A percentile compares a stretch with the other conserved stretches of the same genome.
phyloP scores from a whole-genome alignment of 2,888 invertebrate genomes.

The Celastrina argiolus region DNA sequence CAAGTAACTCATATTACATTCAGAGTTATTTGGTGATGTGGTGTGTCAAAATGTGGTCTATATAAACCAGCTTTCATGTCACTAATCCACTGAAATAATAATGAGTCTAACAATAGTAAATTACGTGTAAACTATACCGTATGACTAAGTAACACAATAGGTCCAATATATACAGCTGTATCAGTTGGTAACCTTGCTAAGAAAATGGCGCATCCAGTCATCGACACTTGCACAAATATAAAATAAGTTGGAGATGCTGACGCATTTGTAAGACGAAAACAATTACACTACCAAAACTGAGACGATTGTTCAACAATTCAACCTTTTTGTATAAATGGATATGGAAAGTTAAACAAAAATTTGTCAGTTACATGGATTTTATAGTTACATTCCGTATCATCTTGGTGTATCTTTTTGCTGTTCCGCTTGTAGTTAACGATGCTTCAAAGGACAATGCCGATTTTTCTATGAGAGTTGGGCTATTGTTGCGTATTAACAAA shows the following conservation, averaged over 20 bases:
- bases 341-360: too few relatives aligned
- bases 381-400: neutral
- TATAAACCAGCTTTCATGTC: neutral
- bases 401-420: neutral
- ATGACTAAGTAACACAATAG: slow-evolving; percentile 4
- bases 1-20: neutral
- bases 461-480: too few relatives aligned
- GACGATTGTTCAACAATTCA: neutral
- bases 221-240: slow-evolving; percentile 26
- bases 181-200: slow-evolving; percentile 12
- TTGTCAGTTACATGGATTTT: neutral
- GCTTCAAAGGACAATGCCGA: too few relatives aligned
- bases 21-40: too few relatives aligned
- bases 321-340: neutral
- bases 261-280: slow-evolving; percentile 6
- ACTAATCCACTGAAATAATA: neutral
- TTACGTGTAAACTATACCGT: neutral
- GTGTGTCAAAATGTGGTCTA: neutral
- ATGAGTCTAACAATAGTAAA: neutral
- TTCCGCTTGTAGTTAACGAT: too few relatives aligned
- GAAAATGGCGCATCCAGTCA: slow-evolving; percentile 24
- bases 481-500: too few relatives aligned
- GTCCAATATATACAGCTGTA: slow-evolving; percentile 11
- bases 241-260: neutral
- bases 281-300: slow-evolving; percentile 3